Percentiles rank a stretch among this genome's conserved stretches.
Conservation (phyloP, 2,888 invertebrate genomes). For the Linyphia triangularis region DNA sequence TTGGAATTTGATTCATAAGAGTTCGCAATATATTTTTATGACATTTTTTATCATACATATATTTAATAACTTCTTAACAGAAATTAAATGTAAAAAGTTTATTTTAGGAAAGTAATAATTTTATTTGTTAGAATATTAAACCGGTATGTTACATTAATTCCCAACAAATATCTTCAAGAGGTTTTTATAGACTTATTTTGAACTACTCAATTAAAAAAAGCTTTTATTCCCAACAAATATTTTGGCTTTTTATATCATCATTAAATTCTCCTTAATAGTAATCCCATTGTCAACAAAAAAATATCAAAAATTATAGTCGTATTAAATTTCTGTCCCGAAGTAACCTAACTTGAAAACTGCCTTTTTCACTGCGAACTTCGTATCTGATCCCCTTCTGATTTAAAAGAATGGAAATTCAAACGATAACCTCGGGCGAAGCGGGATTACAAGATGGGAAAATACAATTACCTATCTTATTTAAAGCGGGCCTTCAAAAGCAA, state of each 20-base stretch:
- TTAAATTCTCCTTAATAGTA: neutral
- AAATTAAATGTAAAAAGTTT: no score
- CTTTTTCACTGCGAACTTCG: neutral
- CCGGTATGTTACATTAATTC: no score
- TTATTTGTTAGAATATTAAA: no score
- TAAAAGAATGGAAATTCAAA: slow-evolving; percentile 11
- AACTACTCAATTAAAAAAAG: neutral
- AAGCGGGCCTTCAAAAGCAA: slow-evolving; percentile 55
- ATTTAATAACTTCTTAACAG: no score
- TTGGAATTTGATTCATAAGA: no score
- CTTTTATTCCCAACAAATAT: slow-evolving; percentile 2
- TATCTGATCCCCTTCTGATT: slow-evolving; percentile 5
- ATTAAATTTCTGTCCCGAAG: neutral
- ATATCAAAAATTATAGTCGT: neutral
- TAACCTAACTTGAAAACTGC: neutral
- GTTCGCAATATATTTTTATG: no score
- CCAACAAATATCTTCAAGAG: no score
- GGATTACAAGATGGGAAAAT: slow-evolving; percentile 67
- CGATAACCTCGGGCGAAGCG: slow-evolving; percentile 37
- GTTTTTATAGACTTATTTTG: neutral
- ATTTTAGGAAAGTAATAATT: no score
- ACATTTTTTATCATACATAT: no score
- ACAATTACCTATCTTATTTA: slow-evolving; percentile 67
- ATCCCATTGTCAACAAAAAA: neutral
- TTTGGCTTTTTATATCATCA: neutral